Evolutionary conservation across 2,113 vertebrate species (phyloP).

Genomic region (Pagrus major): DNA sequence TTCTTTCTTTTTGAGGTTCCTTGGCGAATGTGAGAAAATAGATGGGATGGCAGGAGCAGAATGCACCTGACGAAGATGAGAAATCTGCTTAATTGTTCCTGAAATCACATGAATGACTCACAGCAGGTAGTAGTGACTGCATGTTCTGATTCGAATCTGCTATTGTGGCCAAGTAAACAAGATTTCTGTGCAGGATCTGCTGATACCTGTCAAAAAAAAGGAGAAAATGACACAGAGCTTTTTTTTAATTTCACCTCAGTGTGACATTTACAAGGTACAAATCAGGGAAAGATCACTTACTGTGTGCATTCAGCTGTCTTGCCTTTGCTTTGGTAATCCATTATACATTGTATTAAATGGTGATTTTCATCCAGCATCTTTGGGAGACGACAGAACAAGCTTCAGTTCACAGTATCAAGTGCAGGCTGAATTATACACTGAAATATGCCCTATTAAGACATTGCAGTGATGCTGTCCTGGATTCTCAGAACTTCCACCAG

Average conservation of each 20-base stretch:
- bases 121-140: slow-evolving; percentile 96
- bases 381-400: slow-evolving; percentile 32
- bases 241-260: not conserved
- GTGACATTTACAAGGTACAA: not conserved
- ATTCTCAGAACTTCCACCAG: slow-evolving; percentile 45
- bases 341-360: slow-evolving; percentile 97
- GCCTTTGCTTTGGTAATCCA: slow-evolving; percentile 98
- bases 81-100: slow-evolving; percentile 3
- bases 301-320: slow-evolving; percentile 97
- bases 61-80: not conserved
- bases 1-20: too few species aligned
- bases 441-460: slow-evolving; percentile 3
- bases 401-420: slow-evolving; percentile 28
- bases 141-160: slow-evolving; percentile 99
- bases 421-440: not conserved
- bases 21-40: not conserved
- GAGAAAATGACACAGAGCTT: not conserved
- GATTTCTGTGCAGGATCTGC: slow-evolving; percentile 97
- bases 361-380: slow-evolving; percentile 99
- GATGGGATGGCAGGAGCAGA: too few species aligned
- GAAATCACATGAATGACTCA: slow-evolving; percentile 80
- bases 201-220: slow-evolving; percentile 90
- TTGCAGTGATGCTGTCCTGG: slow-evolving; percentile 20
- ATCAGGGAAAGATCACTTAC: slow-evolving; percentile 82
- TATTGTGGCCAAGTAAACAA: slow-evolving; percentile 97